Conservation (phyloP, 2,797 vertebrate genomes). For the Thunnus albacares region DNA sequence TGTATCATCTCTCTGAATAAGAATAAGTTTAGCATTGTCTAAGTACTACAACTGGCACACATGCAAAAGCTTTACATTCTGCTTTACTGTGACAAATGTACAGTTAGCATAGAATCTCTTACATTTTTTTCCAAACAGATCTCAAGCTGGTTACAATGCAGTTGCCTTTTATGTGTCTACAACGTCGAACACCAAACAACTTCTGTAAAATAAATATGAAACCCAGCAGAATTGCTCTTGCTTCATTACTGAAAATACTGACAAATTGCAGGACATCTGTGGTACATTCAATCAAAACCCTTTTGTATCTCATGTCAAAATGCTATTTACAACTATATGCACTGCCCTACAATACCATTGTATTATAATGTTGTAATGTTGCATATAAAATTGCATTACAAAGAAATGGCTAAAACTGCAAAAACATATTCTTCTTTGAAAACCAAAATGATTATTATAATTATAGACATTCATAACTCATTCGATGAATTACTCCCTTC, state of each 20-base stretch:
- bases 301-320: conserved; percentile 33
- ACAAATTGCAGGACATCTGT: conserved; percentile 41
- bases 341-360: conserved; percentile 3
- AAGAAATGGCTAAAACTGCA: conserved; percentile 38
- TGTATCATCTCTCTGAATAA: not conserved
- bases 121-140: not conserved
- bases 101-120: not conserved
- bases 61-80: not conserved
- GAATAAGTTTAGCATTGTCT: not conserved
- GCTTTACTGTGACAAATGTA: not conserved
- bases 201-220: conserved; percentile 15
- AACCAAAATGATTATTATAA: conserved; percentile 39
- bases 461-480: conserved; percentile 40
- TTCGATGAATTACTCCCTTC: conserved; percentile 30
- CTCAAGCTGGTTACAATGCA: conserved; percentile 7
- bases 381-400: conserved; percentile 35
- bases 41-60: not conserved
- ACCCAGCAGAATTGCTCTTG: conserved; percentile 21
- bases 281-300: conserved; percentile 34
- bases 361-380: conserved; percentile 41
- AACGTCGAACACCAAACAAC: conserved; percentile 12
- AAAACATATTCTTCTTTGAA: conserved; percentile 28
- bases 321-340: conserved; percentile 17
- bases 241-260: conserved; percentile 34
- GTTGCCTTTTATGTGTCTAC: conserved; percentile 22